Percentiles rank a stretch among this genome's conserved stretches.
phyloP scores from a whole-genome alignment of 1,140 invertebrate genomes.

The Atta colombica region DNA sequence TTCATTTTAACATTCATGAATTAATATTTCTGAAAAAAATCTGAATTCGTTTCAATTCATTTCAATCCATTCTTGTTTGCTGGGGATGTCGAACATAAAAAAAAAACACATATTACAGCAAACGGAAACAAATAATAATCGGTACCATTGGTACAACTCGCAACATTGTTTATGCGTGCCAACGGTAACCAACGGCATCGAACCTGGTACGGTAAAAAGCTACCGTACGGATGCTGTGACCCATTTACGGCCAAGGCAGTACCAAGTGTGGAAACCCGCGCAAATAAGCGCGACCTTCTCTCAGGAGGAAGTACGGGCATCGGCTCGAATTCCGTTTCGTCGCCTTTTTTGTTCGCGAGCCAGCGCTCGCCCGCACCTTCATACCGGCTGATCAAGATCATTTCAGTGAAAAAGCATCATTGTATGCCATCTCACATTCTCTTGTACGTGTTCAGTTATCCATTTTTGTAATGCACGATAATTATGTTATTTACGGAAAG shows the following conservation, averaged over 20 bases:
- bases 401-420: background rate
- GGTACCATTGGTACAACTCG: background rate
- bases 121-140: too few relatives aligned
- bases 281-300: conserved; percentile 43
- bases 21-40: too few relatives aligned
- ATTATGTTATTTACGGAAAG: background rate
- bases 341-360: conserved; percentile 58
- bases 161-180: background rate
- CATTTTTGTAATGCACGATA: background rate
- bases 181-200: background rate
- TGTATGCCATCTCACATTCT: background rate
- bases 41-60: too few relatives aligned
- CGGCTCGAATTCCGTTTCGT: conserved; percentile 64
- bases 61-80: too few relatives aligned
- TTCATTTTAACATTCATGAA: too few relatives aligned
- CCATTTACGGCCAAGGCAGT: conserved; percentile 45
- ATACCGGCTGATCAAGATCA: background rate
- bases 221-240: background rate
- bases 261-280: conserved; percentile 26
- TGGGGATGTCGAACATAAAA: too few relatives aligned
- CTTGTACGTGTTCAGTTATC: background rate
- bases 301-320: conserved; percentile 50
- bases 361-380: background rate
- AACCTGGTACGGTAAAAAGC: conserved; percentile 10
- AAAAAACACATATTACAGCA: too few relatives aligned